Evolutionary conservation across 2,888 invertebrate species (phyloP), one percentile per base, ranked within the genome.

Genomic region (Leptarthrus brevirostris): DNA sequence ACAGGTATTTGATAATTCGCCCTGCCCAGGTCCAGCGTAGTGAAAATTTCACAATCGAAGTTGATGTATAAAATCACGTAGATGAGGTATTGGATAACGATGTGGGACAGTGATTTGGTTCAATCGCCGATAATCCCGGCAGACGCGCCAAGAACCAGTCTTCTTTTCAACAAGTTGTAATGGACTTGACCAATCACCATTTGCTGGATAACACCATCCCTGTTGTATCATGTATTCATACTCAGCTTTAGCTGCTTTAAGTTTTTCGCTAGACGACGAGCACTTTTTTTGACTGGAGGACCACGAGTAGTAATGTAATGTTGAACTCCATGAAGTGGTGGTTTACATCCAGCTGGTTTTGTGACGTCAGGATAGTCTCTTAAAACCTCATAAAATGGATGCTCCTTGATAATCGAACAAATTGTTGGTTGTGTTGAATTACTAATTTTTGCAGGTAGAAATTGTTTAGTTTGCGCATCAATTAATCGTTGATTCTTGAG

Each of bases 291-390:
- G 16, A 36, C 64, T 22, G 64, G 64, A 40, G 64, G 34, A 5
- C 64, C 64, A 18, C 44, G n/a, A 4, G 64, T 64, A 6, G 6
- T 18, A 3, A 64, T 64, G 44, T 64, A 6, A 40, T 40, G 40
- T 12, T 64, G 64, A n/a, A 64, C 40, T n/a, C 47, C 16, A 47
- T 6, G 5, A 4, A 44, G 14, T 5, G n/a, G n/a, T n/a, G n/a
- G n/a, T n/a, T n/a, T n/a, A n/a, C n/a, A n/a, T n/a, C n/a, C n/a
- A n/a, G n/a, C n/a, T n/a, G n/a, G n/a, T n/a, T n/a, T n/a, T n/a
- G n/a, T n/a, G n/a, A n/a, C n/a, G n/a, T n/a, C n/a, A n/a, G n/a
- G n/a, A n/a, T n/a, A n/a, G n/a, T n/a, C n/a, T n/a, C n/a, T n/a
- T n/a, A n/a, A n/a, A n/a, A 44, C 3, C 44, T 44, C 10, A 14